phyloP scores from a whole-genome alignment of 1,140 invertebrate species.

The Drosophila punjabiensis region DNA sequence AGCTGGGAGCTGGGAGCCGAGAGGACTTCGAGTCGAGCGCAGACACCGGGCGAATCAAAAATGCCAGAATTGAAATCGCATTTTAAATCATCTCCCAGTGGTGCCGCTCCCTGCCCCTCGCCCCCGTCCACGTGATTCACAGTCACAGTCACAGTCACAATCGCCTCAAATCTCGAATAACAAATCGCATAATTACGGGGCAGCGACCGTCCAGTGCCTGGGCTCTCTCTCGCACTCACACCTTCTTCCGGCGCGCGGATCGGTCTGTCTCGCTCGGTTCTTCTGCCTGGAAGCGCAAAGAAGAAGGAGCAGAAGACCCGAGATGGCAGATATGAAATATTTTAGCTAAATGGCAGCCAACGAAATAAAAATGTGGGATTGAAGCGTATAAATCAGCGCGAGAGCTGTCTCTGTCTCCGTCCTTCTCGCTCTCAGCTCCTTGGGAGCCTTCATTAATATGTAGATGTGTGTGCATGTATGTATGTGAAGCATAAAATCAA shows the following conservation, averaged over 20 bases:
- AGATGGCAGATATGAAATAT: constrained; percentile 81
- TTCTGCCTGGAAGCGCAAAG: constrained; percentile 44
- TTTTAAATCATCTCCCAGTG: constrained; percentile 83
- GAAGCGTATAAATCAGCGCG: constrained; percentile 84
- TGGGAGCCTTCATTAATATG: constrained; percentile 67
- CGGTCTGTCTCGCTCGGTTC: constrained; percentile 27
- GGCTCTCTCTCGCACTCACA: constrained; percentile 32
- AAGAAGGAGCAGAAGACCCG: constrained; percentile 50
- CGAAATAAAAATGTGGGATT: constrained; percentile 84
- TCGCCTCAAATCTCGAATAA: constrained; percentile 85
- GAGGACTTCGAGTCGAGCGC: constrained; percentile 5
- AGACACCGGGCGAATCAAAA: constrained; percentile 79
- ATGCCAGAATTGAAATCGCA: constrained; percentile 85
- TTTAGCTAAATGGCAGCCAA: constrained; percentile 83
- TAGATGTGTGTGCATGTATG: constrained; percentile 28
- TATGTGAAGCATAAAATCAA: constrained; percentile 73
- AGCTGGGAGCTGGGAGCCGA: not conserved
- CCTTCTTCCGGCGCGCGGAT: constrained; percentile 20
- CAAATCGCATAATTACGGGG: constrained; percentile 85
- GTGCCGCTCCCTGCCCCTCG: constrained; percentile 20
- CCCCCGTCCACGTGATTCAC: constrained; percentile 65
- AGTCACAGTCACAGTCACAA: constrained; percentile 81
- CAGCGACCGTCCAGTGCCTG: constrained; percentile 70
- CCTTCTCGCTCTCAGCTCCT: constrained; percentile 13
- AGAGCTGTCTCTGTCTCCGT: constrained; percentile 10